A percentile compares a stretch with the other conserved stretches of the same genome.
Conservation (phyloP, 2,888 invertebrate genomes). For the Xestia rhomboidea region DNA sequence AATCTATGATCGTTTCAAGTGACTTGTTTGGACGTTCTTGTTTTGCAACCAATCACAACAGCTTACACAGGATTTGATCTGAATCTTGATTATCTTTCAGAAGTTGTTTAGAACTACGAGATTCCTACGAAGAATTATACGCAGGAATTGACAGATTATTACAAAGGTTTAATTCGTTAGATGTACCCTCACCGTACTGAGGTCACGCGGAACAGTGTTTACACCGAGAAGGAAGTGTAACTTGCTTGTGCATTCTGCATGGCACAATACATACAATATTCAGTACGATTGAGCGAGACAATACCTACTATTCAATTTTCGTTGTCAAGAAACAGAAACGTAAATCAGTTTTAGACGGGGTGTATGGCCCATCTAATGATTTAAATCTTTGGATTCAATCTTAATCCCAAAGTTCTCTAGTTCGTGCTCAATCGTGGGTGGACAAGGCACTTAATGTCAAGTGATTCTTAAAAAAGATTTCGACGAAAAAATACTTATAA, state of each 20-base stretch:
- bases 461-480: slow-evolving; percentile 11
- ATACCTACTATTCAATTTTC: not conserved
- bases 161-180: not conserved
- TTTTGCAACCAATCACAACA: not conserved
- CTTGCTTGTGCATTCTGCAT: not conserved
- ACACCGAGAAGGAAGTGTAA: not conserved
- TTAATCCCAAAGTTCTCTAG: not conserved
- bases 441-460: slow-evolving; percentile 1
- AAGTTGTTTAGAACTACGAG: not conserved
- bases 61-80: not conserved
- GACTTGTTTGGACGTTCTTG: not conserved
- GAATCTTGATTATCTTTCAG: not conserved
- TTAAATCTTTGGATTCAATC: not conserved
- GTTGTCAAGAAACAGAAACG: not conserved
- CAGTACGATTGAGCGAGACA: not conserved
- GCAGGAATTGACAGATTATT: not conserved
- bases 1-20: not conserved
- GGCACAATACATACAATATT: not conserved
- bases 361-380: not conserved
- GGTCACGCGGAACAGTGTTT: not conserved
- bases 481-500: not conserved
- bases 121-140: not conserved
- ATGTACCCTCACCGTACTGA: not conserved
- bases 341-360: not conserved
- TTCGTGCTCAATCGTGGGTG: not conserved